Base-by-base conservation (phyloP, 2,888 invertebrate genomes). In the Cantharis rustica region DNA sequence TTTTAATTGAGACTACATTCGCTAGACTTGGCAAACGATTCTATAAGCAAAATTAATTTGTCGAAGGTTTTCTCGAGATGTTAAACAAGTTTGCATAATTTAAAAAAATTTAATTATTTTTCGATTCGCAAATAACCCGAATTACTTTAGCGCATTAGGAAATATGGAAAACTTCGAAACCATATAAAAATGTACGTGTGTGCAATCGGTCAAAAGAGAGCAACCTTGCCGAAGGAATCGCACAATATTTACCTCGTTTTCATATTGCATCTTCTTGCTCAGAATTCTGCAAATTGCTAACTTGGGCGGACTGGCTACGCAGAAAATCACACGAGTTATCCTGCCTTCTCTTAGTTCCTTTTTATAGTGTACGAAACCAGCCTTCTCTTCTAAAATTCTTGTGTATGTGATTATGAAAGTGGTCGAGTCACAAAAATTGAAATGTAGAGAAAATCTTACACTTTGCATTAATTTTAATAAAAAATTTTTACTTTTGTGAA, bases 1-100 rank as follows among this genome's bases (percentile, higher is more conserved):
- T 66, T 13, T 20, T 66, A 66, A 66, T 66, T 66, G 20, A n/a
- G 17, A 66, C n/a, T 66, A 66, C 64, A 66, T 66, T 66, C 64
- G 47, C 47, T 47, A 13, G n/a, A 47, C 47, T 47, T 47, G n/a
- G 47, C 47, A n/a, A n/a, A n/a, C 47, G 47, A n/a, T 47, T 47
- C 47, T n/a, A 47, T 47, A 47, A n/a, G 47, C 2, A 47, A n/a
- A n/a, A n/a, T 47, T 47, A 47, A 47, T 7, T 47, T 47, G 47
- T n/a, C 47, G 47, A 47, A 47, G 47, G 47, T 47, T 47, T 47
- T 47, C 47, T 47, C 47, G 47, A 47, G 13, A 47, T 47, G 47
- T 47, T 47, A n/a, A 47, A n/a, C 47, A 47, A 47, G 47, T n/a
- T 47, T 47, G 47, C 47, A 47, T 47, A 47, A 47, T 47, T 47